Evolutionary conservation across 2,888 invertebrate species (phyloP).

Genomic region (Idaea biselata): DNA sequence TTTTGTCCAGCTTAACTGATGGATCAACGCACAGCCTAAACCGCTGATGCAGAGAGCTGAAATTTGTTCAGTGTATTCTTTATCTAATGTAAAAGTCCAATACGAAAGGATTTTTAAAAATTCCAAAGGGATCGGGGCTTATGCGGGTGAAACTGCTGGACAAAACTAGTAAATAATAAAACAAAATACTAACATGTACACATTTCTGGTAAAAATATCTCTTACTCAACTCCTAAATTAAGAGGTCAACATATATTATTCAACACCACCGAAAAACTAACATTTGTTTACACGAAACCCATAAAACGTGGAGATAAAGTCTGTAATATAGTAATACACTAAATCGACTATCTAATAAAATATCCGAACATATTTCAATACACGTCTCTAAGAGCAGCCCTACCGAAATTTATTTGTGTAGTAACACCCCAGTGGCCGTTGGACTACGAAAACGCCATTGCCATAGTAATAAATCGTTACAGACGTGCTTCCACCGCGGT

Average conservation of each 20-base stretch:
- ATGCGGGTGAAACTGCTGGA: no score
- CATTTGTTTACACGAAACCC: slow-evolving; percentile 27
- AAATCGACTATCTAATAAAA: slow-evolving; percentile 57
- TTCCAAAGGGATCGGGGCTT: no score
- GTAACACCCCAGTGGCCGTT: slow-evolving; percentile 56
- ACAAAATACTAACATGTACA: neutral
- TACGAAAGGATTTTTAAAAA: no score
- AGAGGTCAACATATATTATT: neutral
- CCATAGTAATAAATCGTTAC: slow-evolving; percentile 64
- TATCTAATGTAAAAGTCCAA: no score
- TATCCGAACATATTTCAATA: slow-evolving; percentile 63
- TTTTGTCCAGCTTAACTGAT: no score
- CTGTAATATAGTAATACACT: slow-evolving; percentile 45
- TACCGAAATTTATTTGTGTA: slow-evolving; percentile 67
- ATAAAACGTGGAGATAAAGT: slow-evolving; percentile 32
- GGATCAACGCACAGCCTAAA: no score
- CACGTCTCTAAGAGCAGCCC: slow-evolving; percentile 53
- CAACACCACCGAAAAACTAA: slow-evolving; percentile 14
- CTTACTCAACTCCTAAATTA: neutral
- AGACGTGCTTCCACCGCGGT: slow-evolving; percentile 48
- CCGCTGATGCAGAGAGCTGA: no score
- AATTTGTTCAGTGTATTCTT: no score
- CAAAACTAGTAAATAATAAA: neutral
- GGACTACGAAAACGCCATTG: slow-evolving; percentile 59
- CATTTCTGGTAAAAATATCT: neutral